Base-by-base conservation (phyloP, 2,888 invertebrate genomes). In the Ochropacha duplaris region DNA sequence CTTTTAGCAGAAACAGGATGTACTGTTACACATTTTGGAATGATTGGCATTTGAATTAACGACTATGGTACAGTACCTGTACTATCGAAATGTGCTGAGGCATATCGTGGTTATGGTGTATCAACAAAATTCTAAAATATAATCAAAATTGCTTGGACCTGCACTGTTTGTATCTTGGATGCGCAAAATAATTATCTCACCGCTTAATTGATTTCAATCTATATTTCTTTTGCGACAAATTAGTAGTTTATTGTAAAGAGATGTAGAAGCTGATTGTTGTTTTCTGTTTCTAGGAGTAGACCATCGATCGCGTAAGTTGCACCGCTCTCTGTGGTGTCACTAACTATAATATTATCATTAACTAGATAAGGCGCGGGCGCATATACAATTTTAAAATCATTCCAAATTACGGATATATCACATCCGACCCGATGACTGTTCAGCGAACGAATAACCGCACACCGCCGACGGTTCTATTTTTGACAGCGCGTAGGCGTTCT, bases 281-380 rank as follows among this genome's bases (percentile, higher is more conserved):
- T 91, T 93, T 92, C 88, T 93, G 88, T 93, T 93, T 93, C 90
- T 93, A 93, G 93, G 93, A 91, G 92, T 93, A 93, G 93, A 93
- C 92, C 93, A 79, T 93, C 93, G 88, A 93, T 92, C 89, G 88
- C 88, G 93, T 93, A 93, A 93, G 93, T 93, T 87, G 87, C 92
- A 92, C 92, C 91, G 91, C 92, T 92, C 87, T 88, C 84, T 87
- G 90, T 92, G 92, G 92, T 92, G 92, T 91, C 91, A 92, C 92
- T 92, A 92, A 92, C 90, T 78, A 71, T 84, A 83, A 81, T 81
- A 76, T 86, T 78, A 82, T 83, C 79, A 90, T 88, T 92, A 90
- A 92, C 90, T 80, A 61, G 63, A 76, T 60, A 74, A 74, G 85
- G 85, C 81, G 81, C 87, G 90, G 85, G 89, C 88, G 90, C 85